A percentile compares a stretch with the other conserved stretches of the same genome.
Evolutionary conservation across 2,888 invertebrate species (phyloP).

Genomic region (Drosophila seclusa): DNA sequence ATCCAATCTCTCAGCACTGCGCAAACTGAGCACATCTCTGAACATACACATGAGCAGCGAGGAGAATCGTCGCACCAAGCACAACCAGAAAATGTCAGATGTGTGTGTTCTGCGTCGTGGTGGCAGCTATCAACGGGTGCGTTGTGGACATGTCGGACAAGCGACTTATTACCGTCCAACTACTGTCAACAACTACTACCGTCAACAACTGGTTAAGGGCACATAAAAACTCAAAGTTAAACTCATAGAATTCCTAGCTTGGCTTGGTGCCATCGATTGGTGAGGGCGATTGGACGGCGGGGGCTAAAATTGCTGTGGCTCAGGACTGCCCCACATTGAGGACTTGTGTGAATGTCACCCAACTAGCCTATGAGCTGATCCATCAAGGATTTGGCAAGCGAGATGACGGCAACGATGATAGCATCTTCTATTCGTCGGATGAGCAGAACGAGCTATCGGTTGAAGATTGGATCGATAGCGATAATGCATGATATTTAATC

Average conservation of each 20-base stretch:
- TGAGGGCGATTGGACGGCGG: conserved; percentile 13
- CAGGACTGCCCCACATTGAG: conserved; percentile 45
- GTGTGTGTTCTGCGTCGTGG: conserved; percentile 43
- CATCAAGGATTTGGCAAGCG: conserved; percentile 7
- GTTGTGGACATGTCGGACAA: conserved; percentile 37
- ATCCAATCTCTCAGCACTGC: neutral
- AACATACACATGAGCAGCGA: conserved; percentile 30
- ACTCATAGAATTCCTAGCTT: conserved; percentile 17
- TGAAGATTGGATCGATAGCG: neutral
- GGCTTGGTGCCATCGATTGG: conserved; percentile 24
- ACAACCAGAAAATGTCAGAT: conserved; percentile 14
- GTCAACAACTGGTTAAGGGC: conserved; percentile 8
- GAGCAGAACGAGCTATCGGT: conserved; percentile 12
- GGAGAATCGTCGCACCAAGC: conserved; percentile 8
- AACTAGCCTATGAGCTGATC: conserved; percentile 36
- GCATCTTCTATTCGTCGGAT: conserved; percentile 13
- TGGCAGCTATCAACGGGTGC: conserved; percentile 41
- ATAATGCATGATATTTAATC: neutral
- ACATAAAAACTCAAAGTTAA: conserved; percentile 30
- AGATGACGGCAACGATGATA: neutral
- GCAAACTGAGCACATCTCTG: conserved; percentile 12
- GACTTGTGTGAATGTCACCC: conserved; percentile 23
- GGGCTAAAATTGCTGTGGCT: conserved; percentile 30
- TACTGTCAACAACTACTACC: neutral
- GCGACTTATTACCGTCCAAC: conserved; percentile 35